phyloP scores from a whole-genome alignment of 2,797 vertebrate species.

The Lagocephalus sceleratus region DNA sequence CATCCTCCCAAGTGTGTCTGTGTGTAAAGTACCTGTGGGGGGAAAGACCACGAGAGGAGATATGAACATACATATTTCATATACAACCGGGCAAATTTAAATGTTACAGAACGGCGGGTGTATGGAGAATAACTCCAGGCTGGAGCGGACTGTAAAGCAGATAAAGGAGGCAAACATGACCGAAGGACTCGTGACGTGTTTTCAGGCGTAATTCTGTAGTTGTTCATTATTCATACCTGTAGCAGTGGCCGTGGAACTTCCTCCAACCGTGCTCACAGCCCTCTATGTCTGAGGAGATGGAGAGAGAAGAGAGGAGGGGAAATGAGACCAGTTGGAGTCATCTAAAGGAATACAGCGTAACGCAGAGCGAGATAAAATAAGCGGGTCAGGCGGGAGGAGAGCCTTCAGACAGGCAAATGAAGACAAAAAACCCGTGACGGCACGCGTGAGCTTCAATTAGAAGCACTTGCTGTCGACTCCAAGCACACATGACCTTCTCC shows the following conservation, averaged over 20 bases:
- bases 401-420: conserved; percentile 37
- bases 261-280: conserved; percentile 93
- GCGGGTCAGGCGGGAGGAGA: conserved; percentile 1
- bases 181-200: conserved; percentile 11
- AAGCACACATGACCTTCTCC: conserved; percentile 39
- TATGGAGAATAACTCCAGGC: conserved; percentile 15
- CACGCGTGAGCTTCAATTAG: conserved; percentile 49
- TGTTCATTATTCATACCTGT: conserved; percentile 68
- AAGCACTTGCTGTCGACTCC: conserved; percentile 49
- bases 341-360: conserved; percentile 4
- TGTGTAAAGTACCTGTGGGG: conserved; percentile 80
- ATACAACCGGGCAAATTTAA: conserved; percentile 25
- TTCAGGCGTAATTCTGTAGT: conserved; percentile 1
- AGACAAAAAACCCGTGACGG: conserved; percentile 37
- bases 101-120: conserved; percentile 19
- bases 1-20: conserved; percentile 93
- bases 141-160: conserved; percentile 18
- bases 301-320: conserved; percentile 14
- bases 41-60: conserved; percentile 5
- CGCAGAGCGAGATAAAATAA: conserved; percentile 20
- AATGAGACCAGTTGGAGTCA: conserved; percentile 11
- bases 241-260: conserved; percentile 97
- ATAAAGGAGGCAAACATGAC: conserved; percentile 29
- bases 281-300: conserved; percentile 82
- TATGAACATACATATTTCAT: conserved; percentile 28